These are phyloP conservation scores for Papilio helenus DNA, from an alignment of 1,140 invertebrate species.

Conservation along the genomic window DNA sequence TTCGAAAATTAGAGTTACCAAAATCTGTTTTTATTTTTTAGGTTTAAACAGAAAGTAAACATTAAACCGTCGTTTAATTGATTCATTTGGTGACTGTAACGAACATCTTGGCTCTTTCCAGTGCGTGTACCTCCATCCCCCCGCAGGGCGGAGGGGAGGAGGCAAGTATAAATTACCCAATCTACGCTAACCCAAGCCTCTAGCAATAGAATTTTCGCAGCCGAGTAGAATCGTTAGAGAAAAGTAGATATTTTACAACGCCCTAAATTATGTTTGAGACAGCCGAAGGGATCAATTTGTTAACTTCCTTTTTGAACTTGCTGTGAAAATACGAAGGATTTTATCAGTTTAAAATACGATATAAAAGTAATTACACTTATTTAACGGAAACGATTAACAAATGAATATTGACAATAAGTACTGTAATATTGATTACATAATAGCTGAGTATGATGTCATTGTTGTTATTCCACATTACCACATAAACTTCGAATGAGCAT, in stretches of 20 bases:
- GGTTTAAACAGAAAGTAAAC: slow-evolving; percentile 36
- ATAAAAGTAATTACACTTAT: not conserved
- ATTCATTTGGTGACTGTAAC: slow-evolving; percentile 77
- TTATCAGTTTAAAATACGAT: not conserved
- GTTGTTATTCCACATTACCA: not conserved
- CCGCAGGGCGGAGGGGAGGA: slow-evolving; percentile 56
- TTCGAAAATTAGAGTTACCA: too few species aligned
- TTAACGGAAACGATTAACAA: not conserved
- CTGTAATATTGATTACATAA: not conserved
- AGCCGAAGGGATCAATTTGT: slow-evolving; percentile 58
- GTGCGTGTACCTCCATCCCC: slow-evolving; percentile 66
- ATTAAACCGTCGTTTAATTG: slow-evolving; percentile 69
- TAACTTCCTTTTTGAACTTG: slow-evolving; percentile 32
- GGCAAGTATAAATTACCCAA: slow-evolving; percentile 82
- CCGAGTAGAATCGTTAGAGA: slow-evolving; percentile 68
- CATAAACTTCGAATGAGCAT: not conserved
- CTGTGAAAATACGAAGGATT: not conserved
- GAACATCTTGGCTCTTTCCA: slow-evolving; percentile 66
- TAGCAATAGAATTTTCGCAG: slow-evolving; percentile 76
- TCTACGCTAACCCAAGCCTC: slow-evolving; percentile 78
- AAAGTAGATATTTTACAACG: slow-evolving; percentile 58
- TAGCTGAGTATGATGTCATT: not conserved
- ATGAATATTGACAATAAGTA: not conserved
- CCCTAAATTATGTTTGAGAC: slow-evolving; percentile 66
- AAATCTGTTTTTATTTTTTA: not conserved